A percentile compares a stretch with the other conserved stretches of the same genome.
These are phyloP conservation scores for Pogonomyrmex barbatus DNA, from an alignment of 1,140 invertebrate species.

Conservation along the genomic window DNA sequence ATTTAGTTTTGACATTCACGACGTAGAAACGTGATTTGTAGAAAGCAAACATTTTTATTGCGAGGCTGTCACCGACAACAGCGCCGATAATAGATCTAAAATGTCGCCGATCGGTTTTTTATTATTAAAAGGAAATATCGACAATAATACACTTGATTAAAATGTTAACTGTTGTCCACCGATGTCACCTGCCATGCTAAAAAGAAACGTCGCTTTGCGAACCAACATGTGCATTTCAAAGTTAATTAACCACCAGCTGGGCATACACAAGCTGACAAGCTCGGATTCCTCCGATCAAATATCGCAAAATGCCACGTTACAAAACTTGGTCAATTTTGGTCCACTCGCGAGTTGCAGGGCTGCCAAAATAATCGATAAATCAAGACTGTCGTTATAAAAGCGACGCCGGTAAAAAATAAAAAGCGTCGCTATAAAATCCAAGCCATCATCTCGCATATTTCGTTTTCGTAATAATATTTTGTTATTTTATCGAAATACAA, in stretches of 20 bases:
- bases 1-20: not conserved
- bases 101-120: not conserved
- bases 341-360: not conserved
- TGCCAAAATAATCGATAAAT: not conserved
- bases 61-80: too few species aligned
- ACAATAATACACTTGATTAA: not conserved
- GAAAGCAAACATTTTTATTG: not conserved
- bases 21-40: not conserved
- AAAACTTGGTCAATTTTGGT: not conserved
- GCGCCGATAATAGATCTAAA: not conserved
- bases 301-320: not conserved
- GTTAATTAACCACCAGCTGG: constrained; percentile 32
- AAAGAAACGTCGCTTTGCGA: not conserved
- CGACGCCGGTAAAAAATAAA: not conserved
- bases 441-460: not conserved
- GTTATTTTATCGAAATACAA: not conserved
- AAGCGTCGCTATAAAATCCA: not conserved
- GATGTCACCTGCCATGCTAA: constrained; percentile 3
- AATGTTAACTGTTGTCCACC: not conserved
- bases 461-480: not conserved
- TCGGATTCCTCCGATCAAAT: constrained; percentile 8
- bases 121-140: not conserved
- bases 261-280: not conserved
- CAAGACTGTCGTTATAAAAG: not conserved
- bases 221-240: not conserved